phyloP scores from a whole-genome alignment of 2,888 invertebrate genomes.

The Watsonalla cultraria region DNA sequence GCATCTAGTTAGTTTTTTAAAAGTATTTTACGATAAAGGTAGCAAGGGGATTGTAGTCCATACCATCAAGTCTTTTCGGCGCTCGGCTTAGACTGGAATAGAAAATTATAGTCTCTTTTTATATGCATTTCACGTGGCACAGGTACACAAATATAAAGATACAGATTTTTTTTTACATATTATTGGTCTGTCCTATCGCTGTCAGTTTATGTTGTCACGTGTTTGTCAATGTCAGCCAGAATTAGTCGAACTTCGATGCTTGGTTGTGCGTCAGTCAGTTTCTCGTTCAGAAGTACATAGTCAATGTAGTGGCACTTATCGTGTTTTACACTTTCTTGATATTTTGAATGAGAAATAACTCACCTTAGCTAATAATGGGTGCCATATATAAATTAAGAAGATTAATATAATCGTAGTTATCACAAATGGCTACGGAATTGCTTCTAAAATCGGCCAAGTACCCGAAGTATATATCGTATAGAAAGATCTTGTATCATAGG shows the following conservation, averaged over 20 bases:
- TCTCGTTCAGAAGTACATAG: slow-evolving; percentile 36
- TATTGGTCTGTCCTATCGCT: too few relatives aligned
- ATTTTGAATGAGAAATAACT: slow-evolving; percentile 67
- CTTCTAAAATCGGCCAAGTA: slow-evolving; percentile 67
- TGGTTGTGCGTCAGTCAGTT: slow-evolving; percentile 30
- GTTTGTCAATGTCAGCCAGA: slow-evolving; percentile 9
- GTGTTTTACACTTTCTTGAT: slow-evolving; percentile 54
- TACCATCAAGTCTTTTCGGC: too few relatives aligned
- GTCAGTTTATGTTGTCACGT: slow-evolving; percentile 22
- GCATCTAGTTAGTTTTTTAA: too few relatives aligned
- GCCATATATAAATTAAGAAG: slow-evolving; percentile 63
- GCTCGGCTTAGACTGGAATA: too few relatives aligned
- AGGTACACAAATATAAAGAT: too few relatives aligned
- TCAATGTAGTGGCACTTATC: slow-evolving; percentile 17
- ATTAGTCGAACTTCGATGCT: slow-evolving; percentile 5
- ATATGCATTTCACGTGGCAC: too few relatives aligned
- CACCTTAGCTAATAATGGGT: slow-evolving; percentile 64
- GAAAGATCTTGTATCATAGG: slow-evolving; percentile 74
- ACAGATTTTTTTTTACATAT: too few relatives aligned
- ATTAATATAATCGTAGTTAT: slow-evolving; percentile 56
- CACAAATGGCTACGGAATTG: slow-evolving; percentile 74
- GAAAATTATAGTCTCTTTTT: too few relatives aligned
- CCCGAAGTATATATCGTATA: slow-evolving; percentile 69
- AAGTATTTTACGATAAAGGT: too few relatives aligned
- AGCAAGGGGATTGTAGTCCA: too few relatives aligned